Evolutionary conservation across 2,113 vertebrate species (phyloP), one percentile per base, ranked within the genome.

Genomic region (Macroglossus sobrinus): DNA sequence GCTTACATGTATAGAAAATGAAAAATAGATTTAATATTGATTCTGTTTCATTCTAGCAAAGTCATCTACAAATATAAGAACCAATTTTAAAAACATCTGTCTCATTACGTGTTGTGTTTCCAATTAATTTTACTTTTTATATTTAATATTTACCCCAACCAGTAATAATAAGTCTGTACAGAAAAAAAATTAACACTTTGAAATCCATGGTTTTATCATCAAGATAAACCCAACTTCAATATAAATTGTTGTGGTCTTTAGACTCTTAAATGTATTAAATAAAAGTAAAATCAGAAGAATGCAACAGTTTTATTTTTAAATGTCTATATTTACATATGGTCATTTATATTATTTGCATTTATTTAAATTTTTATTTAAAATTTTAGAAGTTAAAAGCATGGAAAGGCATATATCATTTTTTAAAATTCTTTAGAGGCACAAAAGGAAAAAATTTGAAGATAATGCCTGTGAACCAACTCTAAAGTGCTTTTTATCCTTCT

Each of bases 71-170:
- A 71, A 79, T 16, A 59, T 13, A 92, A 94, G 72, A 92, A 76
- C 24, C 57, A 94, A 35, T 50, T 96, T 92, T 91, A 11, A 43
- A 84, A 88, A 66, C 10, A 35, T 80, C 64, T 18, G 24, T 64
- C 68, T 82, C 38, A 16, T 69, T 38, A 63, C 30, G 1, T 61
- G 21, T 89, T 72, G 35, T 1, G 63, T 79, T 94, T 96, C 69
- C 78, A 76, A 79, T 63, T 75, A 89, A 86, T 90, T 87, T 93
- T 84, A 38, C 22, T 88, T 75, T 92, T 89, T 71, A 86, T 64
- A 59, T 47, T 81, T 93, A 91, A 38, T 40, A 80, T 59, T 57
- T 71, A 87, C 4, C 18, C 21, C 30, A 71, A 75, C 4, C 13
- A 35, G 19, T 87, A 68, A 55, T 55, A 55, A 82, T 76, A 90